These are phyloP conservation scores for Laothoe populi DNA, from an alignment of 2,888 invertebrate species.

Conservation along the genomic window DNA sequence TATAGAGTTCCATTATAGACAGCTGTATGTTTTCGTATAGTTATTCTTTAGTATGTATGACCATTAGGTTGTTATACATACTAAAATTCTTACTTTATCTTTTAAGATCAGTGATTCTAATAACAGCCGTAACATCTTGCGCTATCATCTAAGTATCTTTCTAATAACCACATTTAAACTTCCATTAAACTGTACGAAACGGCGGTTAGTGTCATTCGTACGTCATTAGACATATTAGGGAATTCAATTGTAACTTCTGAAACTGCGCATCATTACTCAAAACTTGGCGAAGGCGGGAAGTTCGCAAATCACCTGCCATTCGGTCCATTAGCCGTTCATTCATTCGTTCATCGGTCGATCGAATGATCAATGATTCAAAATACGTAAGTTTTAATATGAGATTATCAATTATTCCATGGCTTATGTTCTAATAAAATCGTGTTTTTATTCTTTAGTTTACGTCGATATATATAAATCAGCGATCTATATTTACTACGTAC, in stretches of 20 bases:
- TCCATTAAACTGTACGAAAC: neutral
- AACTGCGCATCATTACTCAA: conserved; percentile 29
- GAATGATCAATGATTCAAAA: conserved; percentile 23
- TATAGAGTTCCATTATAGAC: too few species aligned
- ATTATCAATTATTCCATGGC: neutral
- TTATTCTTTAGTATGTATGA: too few species aligned
- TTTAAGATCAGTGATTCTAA: too few species aligned
- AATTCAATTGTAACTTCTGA: conserved; percentile 35
- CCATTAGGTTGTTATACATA: too few species aligned
- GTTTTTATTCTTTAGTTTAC: too few species aligned
- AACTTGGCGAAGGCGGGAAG: conserved; percentile 31
- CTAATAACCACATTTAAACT: conserved; percentile 1
- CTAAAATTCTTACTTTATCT: too few species aligned
- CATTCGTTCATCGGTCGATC: conserved; percentile 36
- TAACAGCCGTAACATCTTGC: neutral
- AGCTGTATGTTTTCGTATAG: too few species aligned
- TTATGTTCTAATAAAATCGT: neutral
- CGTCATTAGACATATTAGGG: conserved; percentile 30
- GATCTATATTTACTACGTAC: too few species aligned
- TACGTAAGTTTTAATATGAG: neutral
- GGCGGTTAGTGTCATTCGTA: conserved; percentile 3
- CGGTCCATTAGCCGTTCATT: conserved; percentile 47
- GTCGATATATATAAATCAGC: too few species aligned
- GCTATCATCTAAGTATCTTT: neutral
- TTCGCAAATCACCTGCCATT: conserved; percentile 46